Percentiles rank a stretch among this genome's conserved stretches.
Conservation (phyloP, 2,113 vertebrate species). For the Aythya baeri region DNA sequence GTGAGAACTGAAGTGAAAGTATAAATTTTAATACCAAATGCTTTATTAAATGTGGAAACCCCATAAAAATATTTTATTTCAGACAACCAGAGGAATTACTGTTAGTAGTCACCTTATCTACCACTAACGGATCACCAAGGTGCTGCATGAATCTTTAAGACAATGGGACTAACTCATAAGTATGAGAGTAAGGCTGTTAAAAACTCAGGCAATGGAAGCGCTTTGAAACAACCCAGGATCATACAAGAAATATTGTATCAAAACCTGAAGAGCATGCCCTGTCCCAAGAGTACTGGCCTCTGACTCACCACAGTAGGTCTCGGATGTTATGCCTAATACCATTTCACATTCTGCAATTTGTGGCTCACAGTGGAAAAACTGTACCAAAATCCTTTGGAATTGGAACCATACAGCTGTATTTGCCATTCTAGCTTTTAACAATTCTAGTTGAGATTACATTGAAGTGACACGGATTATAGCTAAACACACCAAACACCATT, state of each 20-base stretch:
- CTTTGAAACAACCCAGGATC: background rate
- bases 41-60: background rate
- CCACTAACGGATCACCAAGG: background rate
- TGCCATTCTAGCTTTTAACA: background rate
- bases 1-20: background rate
- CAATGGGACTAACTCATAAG: background rate
- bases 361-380: background rate
- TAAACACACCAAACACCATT: background rate
- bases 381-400: background rate
- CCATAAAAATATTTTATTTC: background rate
- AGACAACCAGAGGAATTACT: background rate
- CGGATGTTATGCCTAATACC: background rate
- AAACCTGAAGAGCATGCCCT: background rate
- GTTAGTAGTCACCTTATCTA: background rate
- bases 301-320: background rate
- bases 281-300: background rate
- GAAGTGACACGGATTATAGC: background rate
- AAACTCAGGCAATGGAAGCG: background rate
- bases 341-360: background rate
- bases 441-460: background rate
- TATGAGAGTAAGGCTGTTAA: background rate
- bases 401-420: background rate
- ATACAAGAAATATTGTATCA: background rate
- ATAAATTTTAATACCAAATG: background rate
- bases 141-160: background rate